phyloP scores from a whole-genome alignment of 2,888 invertebrate species.

The Stictocephala bisonia region DNA sequence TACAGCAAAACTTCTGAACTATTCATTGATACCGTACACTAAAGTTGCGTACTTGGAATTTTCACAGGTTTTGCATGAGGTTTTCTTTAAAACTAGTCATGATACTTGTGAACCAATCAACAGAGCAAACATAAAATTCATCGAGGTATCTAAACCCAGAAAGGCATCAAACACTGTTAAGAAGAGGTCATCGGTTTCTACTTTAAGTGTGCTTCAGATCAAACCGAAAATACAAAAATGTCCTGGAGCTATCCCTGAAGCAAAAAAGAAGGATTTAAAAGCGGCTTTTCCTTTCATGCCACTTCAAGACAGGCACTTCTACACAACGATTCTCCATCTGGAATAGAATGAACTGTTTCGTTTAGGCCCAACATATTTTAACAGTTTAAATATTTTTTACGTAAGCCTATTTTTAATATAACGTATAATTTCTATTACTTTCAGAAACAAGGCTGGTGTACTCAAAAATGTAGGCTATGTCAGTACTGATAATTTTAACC shows the following conservation, averaged over 20 bases:
- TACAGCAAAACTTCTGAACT: slow-evolving; percentile 27
- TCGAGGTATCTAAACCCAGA: no score
- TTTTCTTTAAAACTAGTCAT: slow-evolving; percentile 16
- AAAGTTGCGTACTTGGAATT: slow-evolving; percentile 4
- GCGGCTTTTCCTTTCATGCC: slow-evolving; percentile 21
- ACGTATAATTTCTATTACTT: no score
- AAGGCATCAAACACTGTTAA: neutral
- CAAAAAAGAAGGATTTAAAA: slow-evolving; percentile 20
- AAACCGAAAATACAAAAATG: slow-evolving; percentile 27
- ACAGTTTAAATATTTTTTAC: neutral
- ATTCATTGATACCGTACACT: slow-evolving; percentile 13
- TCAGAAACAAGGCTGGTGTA: no score
- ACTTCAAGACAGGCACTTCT: slow-evolving; percentile 23
- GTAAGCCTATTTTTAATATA: no score
- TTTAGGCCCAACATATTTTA: neutral
- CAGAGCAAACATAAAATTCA: no score
- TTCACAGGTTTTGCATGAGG: neutral
- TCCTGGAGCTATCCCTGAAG: neutral
- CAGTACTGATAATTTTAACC: no score
- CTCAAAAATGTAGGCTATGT: no score
- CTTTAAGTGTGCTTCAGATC: no score
- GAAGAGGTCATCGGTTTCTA: no score
- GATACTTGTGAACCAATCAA: no score
- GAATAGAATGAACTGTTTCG: neutral
- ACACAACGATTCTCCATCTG: slow-evolving; percentile 23